These are phyloP conservation scores for Drosophila sproati DNA, from an alignment of 1,140 invertebrate species.

Conservation along the genomic window DNA sequence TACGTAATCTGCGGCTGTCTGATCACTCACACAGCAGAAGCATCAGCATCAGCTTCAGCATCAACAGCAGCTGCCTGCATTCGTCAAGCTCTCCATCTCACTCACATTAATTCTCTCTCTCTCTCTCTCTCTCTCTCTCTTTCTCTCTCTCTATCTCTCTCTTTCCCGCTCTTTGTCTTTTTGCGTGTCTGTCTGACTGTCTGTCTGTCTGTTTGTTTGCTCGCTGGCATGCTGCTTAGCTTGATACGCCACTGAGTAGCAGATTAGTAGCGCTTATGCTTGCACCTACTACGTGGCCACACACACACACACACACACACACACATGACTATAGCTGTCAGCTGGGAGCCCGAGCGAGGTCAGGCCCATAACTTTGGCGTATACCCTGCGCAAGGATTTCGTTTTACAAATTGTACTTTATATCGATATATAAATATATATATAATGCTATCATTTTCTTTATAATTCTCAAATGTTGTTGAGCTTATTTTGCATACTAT, in stretches of 20 bases:
- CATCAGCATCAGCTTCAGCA: slow-evolving; percentile 10
- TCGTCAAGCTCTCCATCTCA: slow-evolving; percentile 15
- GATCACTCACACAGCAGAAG: slow-evolving; percentile 73
- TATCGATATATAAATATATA: neutral
- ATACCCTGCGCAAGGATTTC: slow-evolving; percentile 27
- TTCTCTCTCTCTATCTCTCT: neutral
- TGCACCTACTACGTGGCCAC: slow-evolving; percentile 76
- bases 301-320: slow-evolving; percentile 13
- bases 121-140: neutral
- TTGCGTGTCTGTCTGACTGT: slow-evolving; percentile 35
- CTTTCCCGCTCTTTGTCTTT: neutral
- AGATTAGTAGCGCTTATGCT: slow-evolving; percentile 82
- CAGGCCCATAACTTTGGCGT: slow-evolving; percentile 32
- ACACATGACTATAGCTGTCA: slow-evolving; percentile 3
- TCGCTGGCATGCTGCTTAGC: slow-evolving; percentile 77
- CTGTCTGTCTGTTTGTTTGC: slow-evolving; percentile 70
- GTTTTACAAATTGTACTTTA: neutral
- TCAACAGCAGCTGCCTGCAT: neutral
- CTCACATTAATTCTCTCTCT: neutral
- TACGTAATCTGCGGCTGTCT: slow-evolving; percentile 81
- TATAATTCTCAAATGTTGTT: no score
- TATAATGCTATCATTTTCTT: no score
- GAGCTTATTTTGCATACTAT: no score
- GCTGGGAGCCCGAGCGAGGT: slow-evolving; percentile 14
- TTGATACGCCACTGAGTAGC: slow-evolving; percentile 81